Base-by-base conservation (phyloP, 2,113 vertebrate genomes). In the Petromus typicus region DNA sequence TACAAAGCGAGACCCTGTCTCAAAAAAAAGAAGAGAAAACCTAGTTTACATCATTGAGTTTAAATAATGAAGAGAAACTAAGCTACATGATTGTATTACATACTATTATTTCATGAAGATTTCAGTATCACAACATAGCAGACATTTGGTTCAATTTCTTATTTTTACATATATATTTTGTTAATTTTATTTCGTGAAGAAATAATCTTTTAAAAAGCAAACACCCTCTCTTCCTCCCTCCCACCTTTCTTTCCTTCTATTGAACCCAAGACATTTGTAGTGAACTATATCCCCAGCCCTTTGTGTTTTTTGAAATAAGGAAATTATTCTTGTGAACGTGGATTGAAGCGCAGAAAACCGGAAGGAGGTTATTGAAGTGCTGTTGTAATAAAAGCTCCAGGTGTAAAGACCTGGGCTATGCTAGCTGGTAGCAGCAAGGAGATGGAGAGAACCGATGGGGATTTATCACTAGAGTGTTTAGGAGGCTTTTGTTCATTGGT, bases 311-410 rank as follows among this genome's bases (percentile, higher is more conserved):
- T n/a, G n/a, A n/a, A n/a, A n/a, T 89, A 81, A 63, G 64, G 83
- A 89, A 89, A 78, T 95, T 89, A 57, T 54, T 93, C 51, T 45
- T 90, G 40, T 84, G 69, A 69, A 1, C 64, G 14, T 89, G 45
- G 34, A 85, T 61, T 88, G 48, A 87, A 79, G 67, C 84, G 54
- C 83, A 64, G 64, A 84, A 63, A 86, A 80, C 48, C 34, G 40
- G 16, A 95, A 91, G 54, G 22, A 45, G 32, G 37, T 37, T 7
- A 69, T 22, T 69, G n/a, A 69, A 23, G 16, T 88, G 63, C 64
- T 40, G 8, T 86, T 92, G 37, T 73, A 40, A 2, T 84, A 54
- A 67, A 79, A 80, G 9, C 20, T 12, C 69, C 23, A 37, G 63
- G n/a, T 57, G 32, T 79, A 57, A 56, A 84, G 45, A 64, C 75